Conservation (phyloP, 2,888 invertebrate genomes). For the Achlya flavicornis region DNA sequence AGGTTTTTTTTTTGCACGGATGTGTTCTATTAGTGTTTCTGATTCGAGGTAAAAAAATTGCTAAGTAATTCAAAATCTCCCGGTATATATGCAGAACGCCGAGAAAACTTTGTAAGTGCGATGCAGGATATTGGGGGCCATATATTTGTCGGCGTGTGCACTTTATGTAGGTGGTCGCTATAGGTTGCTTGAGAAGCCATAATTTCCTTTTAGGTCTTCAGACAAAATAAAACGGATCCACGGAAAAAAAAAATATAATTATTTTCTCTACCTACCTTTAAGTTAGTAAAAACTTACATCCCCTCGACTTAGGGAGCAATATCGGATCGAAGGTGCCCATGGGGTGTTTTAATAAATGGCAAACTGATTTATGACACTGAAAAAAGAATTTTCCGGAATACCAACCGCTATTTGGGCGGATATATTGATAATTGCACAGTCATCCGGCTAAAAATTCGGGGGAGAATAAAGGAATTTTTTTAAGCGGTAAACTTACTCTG, state of each 20-base stretch:
- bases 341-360: conserved; percentile 73
- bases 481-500: conserved; percentile 13
- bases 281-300: conserved; percentile 12
- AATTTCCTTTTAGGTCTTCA: too few species aligned
- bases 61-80: too few species aligned
- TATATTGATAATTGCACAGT: conserved; percentile 72
- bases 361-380: conserved; percentile 74
- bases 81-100: too few species aligned
- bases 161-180: too few species aligned
- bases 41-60: too few species aligned
- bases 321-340: conserved; percentile 55
- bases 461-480: conserved; percentile 40
- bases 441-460: conserved; percentile 54
- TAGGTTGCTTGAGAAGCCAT: too few species aligned
- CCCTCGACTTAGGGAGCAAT: conserved; percentile 40
- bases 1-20: too few species aligned
- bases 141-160: too few species aligned
- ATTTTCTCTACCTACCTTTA: neutral
- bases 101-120: too few species aligned
- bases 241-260: neutral
- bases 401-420: conserved; percentile 46
- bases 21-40: too few species aligned
- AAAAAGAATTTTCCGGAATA: conserved; percentile 65
- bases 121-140: too few species aligned
- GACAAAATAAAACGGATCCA: neutral